Evolutionary conservation across 1,140 invertebrate species (phyloP), one percentile per base, ranked within the genome.

Genomic region (Solen grandis): DNA sequence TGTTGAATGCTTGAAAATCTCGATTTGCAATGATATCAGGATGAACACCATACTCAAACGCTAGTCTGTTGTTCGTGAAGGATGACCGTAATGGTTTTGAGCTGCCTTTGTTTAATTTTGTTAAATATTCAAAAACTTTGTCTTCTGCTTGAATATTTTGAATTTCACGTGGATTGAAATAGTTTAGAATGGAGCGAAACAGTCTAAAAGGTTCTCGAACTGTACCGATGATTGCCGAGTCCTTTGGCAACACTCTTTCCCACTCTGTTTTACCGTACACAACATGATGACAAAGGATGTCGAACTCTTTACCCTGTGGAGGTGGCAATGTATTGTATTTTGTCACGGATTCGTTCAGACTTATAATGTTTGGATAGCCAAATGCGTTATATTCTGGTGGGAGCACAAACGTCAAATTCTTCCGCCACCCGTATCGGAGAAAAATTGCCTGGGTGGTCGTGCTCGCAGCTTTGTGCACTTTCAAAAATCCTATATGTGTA

Each of bases 381-480:
- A 83, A 73, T 19, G 59, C 55, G 33, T 83, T 83, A 16, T 63
- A 54, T 29, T 80, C 55, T 5, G 41, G 52, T 2, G 84, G 70
- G 13, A 85, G 50, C 0, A 77, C 69, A 33, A 82, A 79, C 14
- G 74, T 85, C 33, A 85, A 38, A 35, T 85, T 74, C 13, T 60
- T 16, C 8, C 46, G 35, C 55, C 54, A 73, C 33, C 77, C 84
- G 54, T 73, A 85, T 29, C 77, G 72, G n/a, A 81, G 66, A 41
- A 85, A 83, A 55, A 85, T 81, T 19, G 78, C 74, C 27, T 81
- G 57, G 5, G 79, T 62, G 16, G 84, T 83, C 16, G 84, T 73
- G 38, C 84, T 85, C 14, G 74, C 84, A 14, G 77, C 59, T 75
- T 85, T 85, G 66, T 85, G 84, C 1, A 85, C 84, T 66, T 85